Percentiles rank a stretch among this genome's conserved stretches.
Evolutionary conservation across 2,113 vertebrate species (phyloP).

Genomic region (Channa argus): DNA sequence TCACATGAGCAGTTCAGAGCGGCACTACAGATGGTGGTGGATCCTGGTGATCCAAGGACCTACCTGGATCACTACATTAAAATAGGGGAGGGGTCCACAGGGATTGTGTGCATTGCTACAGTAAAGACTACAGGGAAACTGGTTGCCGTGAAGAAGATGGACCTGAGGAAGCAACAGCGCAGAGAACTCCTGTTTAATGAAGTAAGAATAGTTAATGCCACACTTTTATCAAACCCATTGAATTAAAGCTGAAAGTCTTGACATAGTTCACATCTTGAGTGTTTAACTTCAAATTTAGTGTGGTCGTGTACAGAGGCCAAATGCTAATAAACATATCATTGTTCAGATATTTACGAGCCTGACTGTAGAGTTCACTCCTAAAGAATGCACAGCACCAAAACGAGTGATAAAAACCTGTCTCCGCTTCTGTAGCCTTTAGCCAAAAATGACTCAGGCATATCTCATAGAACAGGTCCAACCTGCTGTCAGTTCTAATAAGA

Average conservation of each 20-base stretch:
- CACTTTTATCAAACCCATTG: too few relatives aligned
- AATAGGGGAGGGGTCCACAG: constrained; percentile 95
- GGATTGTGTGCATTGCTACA: constrained; percentile 94
- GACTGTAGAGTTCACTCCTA: too few relatives aligned
- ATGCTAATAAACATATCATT: neutral
- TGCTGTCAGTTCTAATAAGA: too few relatives aligned
- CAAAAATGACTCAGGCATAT: too few relatives aligned
- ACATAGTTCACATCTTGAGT: too few relatives aligned
- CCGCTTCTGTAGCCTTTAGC: neutral
- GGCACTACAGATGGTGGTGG: constrained; percentile 93
- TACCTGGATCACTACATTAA: constrained; percentile 98
- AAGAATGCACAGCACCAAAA: too few relatives aligned
- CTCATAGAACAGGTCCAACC: too few relatives aligned
- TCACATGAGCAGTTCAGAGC: constrained; percentile 96
- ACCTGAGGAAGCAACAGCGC: constrained; percentile 94
- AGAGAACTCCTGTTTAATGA: constrained; percentile 95
- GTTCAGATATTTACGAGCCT: too few relatives aligned
- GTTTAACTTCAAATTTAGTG: too few relatives aligned
- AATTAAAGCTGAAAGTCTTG: too few relatives aligned
- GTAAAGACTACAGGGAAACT: constrained; percentile 89
- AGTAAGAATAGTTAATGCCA: constrained; percentile 71
- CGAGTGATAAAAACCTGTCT: too few relatives aligned
- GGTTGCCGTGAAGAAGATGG: constrained; percentile 98
- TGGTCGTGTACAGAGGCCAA: too few relatives aligned
- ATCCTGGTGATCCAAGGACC: constrained; percentile 90